A percentile compares a stretch with the other conserved stretches of the same genome.
These are phyloP conservation scores for Halictus rubicundus DNA, from an alignment of 1,140 invertebrate species.

Conservation along the genomic window DNA sequence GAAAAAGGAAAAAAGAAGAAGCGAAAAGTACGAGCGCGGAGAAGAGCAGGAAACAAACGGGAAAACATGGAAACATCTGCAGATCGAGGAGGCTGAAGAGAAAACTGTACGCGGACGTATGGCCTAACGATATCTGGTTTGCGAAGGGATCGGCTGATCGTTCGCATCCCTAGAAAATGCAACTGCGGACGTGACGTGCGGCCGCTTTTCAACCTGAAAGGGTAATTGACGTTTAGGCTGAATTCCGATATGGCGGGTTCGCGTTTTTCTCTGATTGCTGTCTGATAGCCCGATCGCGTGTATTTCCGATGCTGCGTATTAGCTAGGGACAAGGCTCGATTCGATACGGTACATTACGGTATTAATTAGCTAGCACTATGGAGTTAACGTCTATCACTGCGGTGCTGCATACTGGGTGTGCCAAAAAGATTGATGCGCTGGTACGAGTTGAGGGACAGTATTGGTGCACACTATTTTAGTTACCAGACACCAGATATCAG, in stretches of 20 bases:
- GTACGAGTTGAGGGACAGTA: background rate
- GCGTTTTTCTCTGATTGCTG: background rate
- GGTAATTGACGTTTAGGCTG: conserved; percentile 41
- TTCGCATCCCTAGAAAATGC: conserved; percentile 11
- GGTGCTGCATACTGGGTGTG: background rate
- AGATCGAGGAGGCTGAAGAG: conserved; percentile 45
- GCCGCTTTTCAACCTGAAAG: conserved; percentile 16
- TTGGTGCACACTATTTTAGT: no score
- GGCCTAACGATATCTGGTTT: conserved; percentile 39
- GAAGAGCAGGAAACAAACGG: no score
- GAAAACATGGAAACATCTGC: conserved; percentile 33
- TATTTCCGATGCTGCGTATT: background rate
- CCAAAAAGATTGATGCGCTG: background rate
- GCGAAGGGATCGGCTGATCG: background rate
- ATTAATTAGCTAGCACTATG: conserved; percentile 1
- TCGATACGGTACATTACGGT: background rate
- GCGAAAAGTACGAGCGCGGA: background rate
- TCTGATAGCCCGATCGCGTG: conserved; percentile 14
- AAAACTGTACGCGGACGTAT: conserved; percentile 12
- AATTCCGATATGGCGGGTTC: conserved; percentile 18
- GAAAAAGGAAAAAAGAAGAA: background rate
- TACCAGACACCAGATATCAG: no score
- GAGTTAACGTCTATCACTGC: background rate
- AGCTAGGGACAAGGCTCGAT: background rate
- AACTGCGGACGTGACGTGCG: background rate